Evolutionary conservation across 1,140 invertebrate species (phyloP).

Genomic region (Cecropterus lyciades): DNA sequence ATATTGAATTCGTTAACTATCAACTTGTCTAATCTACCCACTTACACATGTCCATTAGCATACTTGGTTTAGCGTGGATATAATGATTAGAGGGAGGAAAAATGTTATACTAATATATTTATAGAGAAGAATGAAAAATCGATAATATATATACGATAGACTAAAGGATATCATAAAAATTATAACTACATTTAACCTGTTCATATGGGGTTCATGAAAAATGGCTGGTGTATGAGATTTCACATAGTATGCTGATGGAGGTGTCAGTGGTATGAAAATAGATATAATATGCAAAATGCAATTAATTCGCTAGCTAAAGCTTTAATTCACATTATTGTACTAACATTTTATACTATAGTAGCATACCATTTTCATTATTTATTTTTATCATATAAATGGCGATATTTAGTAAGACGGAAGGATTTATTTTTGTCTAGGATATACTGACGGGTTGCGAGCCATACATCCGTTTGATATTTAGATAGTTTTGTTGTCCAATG

Average conservation of each 20-base stretch:
- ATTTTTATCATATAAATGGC: slow-evolving; percentile 2
- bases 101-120: too few species aligned
- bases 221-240: neutral
- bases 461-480: slow-evolving; percentile 64
- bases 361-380: slow-evolving; percentile 1
- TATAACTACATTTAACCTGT: too few species aligned
- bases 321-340: slow-evolving; percentile 19
- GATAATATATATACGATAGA: too few species aligned
- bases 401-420: neutral
- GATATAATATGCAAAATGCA: neutral
- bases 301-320: slow-evolving; percentile 4
- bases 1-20: neutral
- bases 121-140: too few species aligned
- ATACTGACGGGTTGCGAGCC: slow-evolving; percentile 41
- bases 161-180: too few species aligned
- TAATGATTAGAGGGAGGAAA: too few species aligned
- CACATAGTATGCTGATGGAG: neutral
- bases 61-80: too few species aligned
- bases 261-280: slow-evolving; percentile 6
- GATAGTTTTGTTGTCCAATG: slow-evolving; percentile 77
- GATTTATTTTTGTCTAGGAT: neutral
- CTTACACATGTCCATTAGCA: neutral
- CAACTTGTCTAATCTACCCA: neutral
- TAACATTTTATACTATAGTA: slow-evolving; percentile 18
- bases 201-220: too few species aligned